Conservation (phyloP, 2,888 invertebrate species). For the Drymonia ruficornis region DNA sequence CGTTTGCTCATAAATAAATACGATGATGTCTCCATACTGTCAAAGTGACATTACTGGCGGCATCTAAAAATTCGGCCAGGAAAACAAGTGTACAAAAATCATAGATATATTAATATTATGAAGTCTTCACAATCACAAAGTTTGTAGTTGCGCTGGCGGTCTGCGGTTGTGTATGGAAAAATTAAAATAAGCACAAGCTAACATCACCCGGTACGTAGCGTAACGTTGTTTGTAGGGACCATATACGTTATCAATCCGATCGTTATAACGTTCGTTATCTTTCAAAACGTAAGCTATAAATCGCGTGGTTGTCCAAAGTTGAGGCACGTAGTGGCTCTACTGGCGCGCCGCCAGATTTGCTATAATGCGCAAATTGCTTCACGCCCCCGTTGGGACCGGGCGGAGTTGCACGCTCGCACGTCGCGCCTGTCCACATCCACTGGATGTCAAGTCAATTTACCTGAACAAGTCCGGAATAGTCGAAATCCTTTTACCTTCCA, state of each 20-base stretch:
- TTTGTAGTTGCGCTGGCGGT: too few relatives aligned
- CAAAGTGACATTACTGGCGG: conserved; percentile 35
- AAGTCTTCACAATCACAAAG: too few relatives aligned
- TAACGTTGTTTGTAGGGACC: too few relatives aligned
- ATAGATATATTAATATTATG: too few relatives aligned
- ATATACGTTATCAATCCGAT: too few relatives aligned
- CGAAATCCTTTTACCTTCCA: neutral
- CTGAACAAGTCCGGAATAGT: neutral
- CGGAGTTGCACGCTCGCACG: conserved; percentile 14
- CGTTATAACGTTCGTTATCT: conserved; percentile 7
- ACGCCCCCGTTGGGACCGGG: conserved; percentile 25
- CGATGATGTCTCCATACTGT: conserved; percentile 54
- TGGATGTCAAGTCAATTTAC: conserved; percentile 23
- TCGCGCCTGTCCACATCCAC: conserved; percentile 9
- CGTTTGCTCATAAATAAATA: conserved; percentile 63
- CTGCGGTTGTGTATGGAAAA: conserved; percentile 1
- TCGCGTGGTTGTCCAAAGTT: conserved; percentile 45
- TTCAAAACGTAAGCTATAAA: conserved; percentile 28
- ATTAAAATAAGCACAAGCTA: too few relatives aligned
- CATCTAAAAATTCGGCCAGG: conserved; percentile 16
- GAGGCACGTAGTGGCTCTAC: conserved; percentile 30
- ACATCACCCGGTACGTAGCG: too few relatives aligned
- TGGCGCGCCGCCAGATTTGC: conserved; percentile 43
- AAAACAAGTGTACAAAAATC: too few relatives aligned
- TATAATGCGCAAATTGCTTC: conserved; percentile 45